A percentile compares a stretch with the other conserved stretches of the same genome.
phyloP scores from a whole-genome alignment of 2,888 invertebrate species.

The Euzetes globulus region DNA sequence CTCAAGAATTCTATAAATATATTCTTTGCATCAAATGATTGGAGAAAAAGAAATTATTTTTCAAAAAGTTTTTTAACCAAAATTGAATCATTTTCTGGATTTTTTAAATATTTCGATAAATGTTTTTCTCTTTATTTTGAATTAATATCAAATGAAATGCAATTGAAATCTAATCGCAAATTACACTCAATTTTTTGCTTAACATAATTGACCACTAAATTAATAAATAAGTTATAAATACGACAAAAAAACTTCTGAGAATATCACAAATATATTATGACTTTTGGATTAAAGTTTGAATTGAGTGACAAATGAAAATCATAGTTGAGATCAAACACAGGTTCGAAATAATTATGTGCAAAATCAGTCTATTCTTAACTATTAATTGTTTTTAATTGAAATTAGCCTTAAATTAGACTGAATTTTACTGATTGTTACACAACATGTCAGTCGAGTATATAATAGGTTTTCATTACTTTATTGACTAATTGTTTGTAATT shows the following conservation, averaged over 20 bases:
- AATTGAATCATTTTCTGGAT: too few species aligned
- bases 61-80: too few species aligned
- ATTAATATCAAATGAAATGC: too few species aligned
- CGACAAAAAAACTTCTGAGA: background rate
- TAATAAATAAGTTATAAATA: background rate
- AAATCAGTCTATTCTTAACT: background rate
- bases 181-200: background rate
- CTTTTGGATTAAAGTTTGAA: conserved; percentile 5
- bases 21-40: too few species aligned
- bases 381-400: background rate
- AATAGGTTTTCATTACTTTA: too few species aligned
- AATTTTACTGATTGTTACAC: too few species aligned
- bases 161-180: background rate
- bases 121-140: too few species aligned
- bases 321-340: background rate
- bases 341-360: background rate
- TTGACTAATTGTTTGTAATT: too few species aligned
- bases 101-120: too few species aligned
- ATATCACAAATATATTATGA: conserved; percentile 7
- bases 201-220: background rate
- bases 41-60: too few species aligned
- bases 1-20: background rate
- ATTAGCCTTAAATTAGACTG: too few species aligned
- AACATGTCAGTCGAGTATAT: too few species aligned
- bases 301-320: background rate